A percentile compares a stretch with the other conserved stretches of the same genome.
These are phyloP conservation scores for Triplophysa siluroides DNA, from an alignment of 2,113 vertebrate genomes.

Conservation along the genomic window DNA sequence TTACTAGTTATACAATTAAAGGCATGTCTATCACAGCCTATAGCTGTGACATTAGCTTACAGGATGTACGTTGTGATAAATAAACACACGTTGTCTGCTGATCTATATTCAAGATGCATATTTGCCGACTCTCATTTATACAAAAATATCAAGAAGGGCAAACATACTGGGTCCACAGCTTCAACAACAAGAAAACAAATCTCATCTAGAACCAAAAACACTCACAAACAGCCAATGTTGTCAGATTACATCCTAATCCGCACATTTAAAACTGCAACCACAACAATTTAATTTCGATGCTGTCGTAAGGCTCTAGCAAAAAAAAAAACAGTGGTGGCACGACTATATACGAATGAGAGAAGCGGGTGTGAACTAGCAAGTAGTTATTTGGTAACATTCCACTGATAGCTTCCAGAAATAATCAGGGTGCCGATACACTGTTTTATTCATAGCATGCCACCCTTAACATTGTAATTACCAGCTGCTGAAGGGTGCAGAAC, in stretches of 20 bases:
- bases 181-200: neutral
- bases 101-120: slow-evolving; percentile 80
- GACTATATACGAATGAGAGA: slow-evolving; percentile 60
- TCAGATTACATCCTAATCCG: slow-evolving; percentile 20
- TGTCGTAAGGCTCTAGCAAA: slow-evolving; percentile 14
- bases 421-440: slow-evolving; percentile 73
- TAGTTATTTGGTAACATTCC: slow-evolving; percentile 78
- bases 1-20: neutral
- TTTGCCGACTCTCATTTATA: slow-evolving; percentile 83
- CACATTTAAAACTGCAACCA: slow-evolving; percentile 42
- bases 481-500: slow-evolving; percentile 65
- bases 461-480: slow-evolving; percentile 75
- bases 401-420: slow-evolving; percentile 74
- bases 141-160: neutral
- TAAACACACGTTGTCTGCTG: slow-evolving; percentile 57
- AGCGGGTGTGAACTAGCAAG: slow-evolving; percentile 70
- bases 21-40: neutral
- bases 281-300: slow-evolving; percentile 30
- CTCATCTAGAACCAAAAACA: neutral
- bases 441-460: slow-evolving; percentile 75
- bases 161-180: slow-evolving; percentile 27
- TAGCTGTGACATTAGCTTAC: neutral
- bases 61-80: neutral
- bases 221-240: slow-evolving; percentile 1
- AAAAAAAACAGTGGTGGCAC: slow-evolving; percentile 35